These are phyloP conservation scores for Rhyacichthys aspro DNA, from an alignment of 2,797 vertebrate genomes.

Conservation along the genomic window DNA sequence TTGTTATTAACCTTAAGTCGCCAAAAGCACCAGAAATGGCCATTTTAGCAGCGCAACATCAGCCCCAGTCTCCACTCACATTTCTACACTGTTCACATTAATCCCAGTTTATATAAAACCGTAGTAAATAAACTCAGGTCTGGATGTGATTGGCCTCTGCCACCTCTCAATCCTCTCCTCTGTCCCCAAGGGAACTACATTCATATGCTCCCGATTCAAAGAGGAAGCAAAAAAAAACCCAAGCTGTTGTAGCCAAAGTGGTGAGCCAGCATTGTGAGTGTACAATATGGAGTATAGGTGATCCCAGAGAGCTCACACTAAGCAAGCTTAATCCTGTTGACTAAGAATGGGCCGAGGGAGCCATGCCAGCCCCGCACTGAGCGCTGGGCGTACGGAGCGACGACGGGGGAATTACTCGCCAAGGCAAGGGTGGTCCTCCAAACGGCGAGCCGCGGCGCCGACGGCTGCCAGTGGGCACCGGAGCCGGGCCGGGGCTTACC, in stretches of 20 bases:
- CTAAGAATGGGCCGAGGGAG: conserved; percentile 81
- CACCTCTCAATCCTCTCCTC: conserved; percentile 61
- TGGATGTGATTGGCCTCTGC: conserved; percentile 55
- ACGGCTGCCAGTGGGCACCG: conserved; percentile 68
- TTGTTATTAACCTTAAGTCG: too few species aligned
- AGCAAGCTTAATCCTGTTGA: conserved; percentile 86
- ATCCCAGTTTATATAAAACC: conserved; percentile 60
- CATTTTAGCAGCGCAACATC: conserved; percentile 20
- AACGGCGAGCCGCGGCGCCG: conserved; percentile 38
- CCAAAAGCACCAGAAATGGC: too few species aligned
- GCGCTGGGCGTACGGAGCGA: conserved; percentile 67
- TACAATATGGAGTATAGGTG: conserved; percentile 80
- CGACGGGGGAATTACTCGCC: conserved; percentile 75
- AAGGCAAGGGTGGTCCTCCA: conserved; percentile 74
- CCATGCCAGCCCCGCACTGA: conserved; percentile 75
- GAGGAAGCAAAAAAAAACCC: conserved; percentile 37
- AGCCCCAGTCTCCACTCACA: conserved; percentile 51
- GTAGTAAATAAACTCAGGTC: conserved; percentile 69
- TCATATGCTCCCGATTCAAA: conserved; percentile 56
- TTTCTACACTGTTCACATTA: conserved; percentile 61
- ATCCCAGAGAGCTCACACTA: conserved; percentile 80
- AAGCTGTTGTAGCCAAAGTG: conserved; percentile 71
- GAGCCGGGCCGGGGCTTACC: conserved; percentile 46
- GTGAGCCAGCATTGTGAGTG: conserved; percentile 74
- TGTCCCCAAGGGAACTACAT: conserved; percentile 50